Evolutionary conservation across 1,140 invertebrate species (phyloP).

Genomic region (Eupeodes corollae): DNA sequence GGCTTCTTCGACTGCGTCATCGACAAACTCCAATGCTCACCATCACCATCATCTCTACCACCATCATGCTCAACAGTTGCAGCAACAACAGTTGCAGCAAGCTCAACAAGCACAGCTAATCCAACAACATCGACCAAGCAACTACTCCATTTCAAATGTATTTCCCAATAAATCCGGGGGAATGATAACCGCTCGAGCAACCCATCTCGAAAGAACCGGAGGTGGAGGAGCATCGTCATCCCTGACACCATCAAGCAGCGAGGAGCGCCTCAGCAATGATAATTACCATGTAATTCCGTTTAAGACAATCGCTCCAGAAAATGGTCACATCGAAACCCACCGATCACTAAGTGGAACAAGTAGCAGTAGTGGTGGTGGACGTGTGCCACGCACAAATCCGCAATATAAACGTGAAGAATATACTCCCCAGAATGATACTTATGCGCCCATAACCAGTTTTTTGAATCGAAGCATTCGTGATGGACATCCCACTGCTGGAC

Average conservation of each 20-base stretch:
- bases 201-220: constrained; percentile 25
- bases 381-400: constrained; percentile 43
- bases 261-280: constrained; percentile 31
- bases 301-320: constrained; percentile 10
- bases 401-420: constrained; percentile 30
- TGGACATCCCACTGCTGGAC: background rate
- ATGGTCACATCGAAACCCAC: constrained; percentile 25
- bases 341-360: constrained; percentile 40
- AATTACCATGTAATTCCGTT: constrained; percentile 22
- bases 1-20: constrained; percentile 9
- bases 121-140: constrained; percentile 1
- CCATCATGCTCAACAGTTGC: constrained; percentile 3
- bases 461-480: constrained; percentile 5
- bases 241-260: constrained; percentile 34
- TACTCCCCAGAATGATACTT: constrained; percentile 11
- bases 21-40: background rate
- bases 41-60: constrained; percentile 11
- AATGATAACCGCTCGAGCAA: constrained; percentile 26
- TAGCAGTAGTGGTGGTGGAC: constrained; percentile 33
- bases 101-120: constrained; percentile 1
- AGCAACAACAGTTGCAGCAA: background rate
- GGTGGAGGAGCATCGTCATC: constrained; percentile 13
- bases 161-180: constrained; percentile 16
- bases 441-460: constrained; percentile 3
- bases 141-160: background rate